Conservation (phyloP, 2,113 vertebrate genomes). For the Phalacrocorax aristotelis region DNA sequence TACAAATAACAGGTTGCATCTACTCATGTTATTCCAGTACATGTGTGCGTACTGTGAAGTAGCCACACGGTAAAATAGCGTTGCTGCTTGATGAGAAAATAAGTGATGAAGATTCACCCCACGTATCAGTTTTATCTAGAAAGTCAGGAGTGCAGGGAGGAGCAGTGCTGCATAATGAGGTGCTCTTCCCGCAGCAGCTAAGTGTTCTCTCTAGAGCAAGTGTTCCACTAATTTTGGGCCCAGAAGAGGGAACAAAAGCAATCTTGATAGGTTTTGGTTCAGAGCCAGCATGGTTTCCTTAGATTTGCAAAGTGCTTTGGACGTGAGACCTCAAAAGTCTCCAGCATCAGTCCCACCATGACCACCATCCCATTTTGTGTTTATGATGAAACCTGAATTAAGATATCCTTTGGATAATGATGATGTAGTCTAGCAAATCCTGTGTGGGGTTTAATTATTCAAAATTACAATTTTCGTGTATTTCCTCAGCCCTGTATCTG, state of each 20-base stretch:
- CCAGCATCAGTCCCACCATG: neutral
- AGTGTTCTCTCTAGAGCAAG: neutral
- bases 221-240: neutral
- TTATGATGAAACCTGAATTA: neutral
- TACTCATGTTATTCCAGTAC: neutral
- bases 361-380: neutral
- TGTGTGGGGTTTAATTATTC: neutral
- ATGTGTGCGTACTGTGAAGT: neutral
- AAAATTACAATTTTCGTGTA: neutral
- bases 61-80: accelerated
- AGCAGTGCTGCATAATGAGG: neutral
- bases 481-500: neutral
- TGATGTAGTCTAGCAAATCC: neutral
- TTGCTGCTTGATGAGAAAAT: neutral
- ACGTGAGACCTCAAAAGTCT: neutral
- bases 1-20: neutral
- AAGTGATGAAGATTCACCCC: neutral
- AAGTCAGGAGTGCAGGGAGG: too few relatives aligned
- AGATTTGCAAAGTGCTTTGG: neutral
- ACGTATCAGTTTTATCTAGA: neutral
- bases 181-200: neutral
- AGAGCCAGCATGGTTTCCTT: neutral
- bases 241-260: neutral
- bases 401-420: neutral
- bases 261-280: neutral